Evolutionary conservation across 2,888 invertebrate species (phyloP), one percentile per base, ranked within the genome.

Genomic region (Cephus pygmeus): DNA sequence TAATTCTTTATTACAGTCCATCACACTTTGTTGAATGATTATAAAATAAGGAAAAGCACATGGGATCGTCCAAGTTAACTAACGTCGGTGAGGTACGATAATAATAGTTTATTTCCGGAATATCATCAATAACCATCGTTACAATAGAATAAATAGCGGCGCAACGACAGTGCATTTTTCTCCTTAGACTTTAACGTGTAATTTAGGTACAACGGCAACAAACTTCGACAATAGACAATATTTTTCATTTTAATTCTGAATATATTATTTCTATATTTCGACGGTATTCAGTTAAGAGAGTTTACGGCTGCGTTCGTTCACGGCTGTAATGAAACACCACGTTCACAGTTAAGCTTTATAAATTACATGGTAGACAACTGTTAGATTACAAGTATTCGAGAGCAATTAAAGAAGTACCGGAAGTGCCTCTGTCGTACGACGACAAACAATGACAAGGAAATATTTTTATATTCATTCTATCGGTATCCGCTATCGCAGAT

Each of bases 81-180:
- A 86, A 86, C 84, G 87, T 83, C 79, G 85, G 86, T 85, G 9
- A 71, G 85, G 84, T 87, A 87, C 84, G 85, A 34, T 74, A 74
- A 73, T 73, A 33, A 74, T 34, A 35, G 30, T 74, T 35, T 74
- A 35, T 74, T 74, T 35, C 35, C 23, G 15, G 12, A 34, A 30
- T 79, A 76, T 79, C 80, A 69, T 83, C 80, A 34, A 82, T 83
- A 85, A 81, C 83, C 83, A 85, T 83, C 80, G 79, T 86, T 87
- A 84, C 84, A 82, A 84, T 87, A 87, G 86, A 88, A 84, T 87
- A 86, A 88, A 88, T 89, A 89, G 85, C 80, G 83, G 79, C 83
- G 82, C 79, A 85, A 83, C 83, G 85, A 84, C 79, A 82, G 80
- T 81, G 80, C 80, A 23, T 78, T 84, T 77, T 80, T 80, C 80